A percentile compares a stretch with the other conserved stretches of the same genome.
These are phyloP conservation scores for Scaptomyza polygonia DNA, from an alignment of 2,888 invertebrate genomes.

Conservation along the genomic window DNA sequence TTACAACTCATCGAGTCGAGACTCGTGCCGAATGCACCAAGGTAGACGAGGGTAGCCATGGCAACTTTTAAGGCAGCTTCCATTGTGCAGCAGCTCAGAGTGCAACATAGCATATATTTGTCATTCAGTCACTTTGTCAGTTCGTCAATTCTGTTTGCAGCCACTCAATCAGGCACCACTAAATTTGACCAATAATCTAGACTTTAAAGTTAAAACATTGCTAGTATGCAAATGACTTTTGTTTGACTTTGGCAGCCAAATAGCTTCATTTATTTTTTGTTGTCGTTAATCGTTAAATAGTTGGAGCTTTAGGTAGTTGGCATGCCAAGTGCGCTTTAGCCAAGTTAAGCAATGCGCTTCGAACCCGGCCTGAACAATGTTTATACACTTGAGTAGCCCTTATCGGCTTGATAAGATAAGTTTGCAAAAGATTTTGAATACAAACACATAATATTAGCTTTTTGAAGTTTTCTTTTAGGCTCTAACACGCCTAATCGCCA, in stretches of 20 bases:
- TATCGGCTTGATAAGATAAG: slow-evolving; percentile 47
- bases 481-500: slow-evolving; percentile 39
- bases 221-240: slow-evolving; percentile 18
- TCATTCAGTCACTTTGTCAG: too few relatives aligned
- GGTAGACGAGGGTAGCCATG: neutral
- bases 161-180: slow-evolving; percentile 36
- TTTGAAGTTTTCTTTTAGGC: too few relatives aligned
- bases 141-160: neutral
- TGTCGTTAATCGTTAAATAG: too few relatives aligned
- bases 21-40: neutral
- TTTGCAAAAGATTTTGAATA: slow-evolving; percentile 25
- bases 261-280: too few relatives aligned
- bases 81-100: neutral
- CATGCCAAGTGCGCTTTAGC: slow-evolving; percentile 17
- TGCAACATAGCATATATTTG: neutral
- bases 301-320: neutral
- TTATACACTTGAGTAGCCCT: slow-evolving; percentile 12
- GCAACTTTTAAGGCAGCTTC: neutral
- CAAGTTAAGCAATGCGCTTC: slow-evolving; percentile 12
- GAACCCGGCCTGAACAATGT: slow-evolving; percentile 7
- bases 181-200: neutral
- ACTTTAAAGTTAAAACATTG: too few relatives aligned
- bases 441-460: neutral
- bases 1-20: neutral
- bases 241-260: slow-evolving; percentile 9